These are phyloP conservation scores for Himalopsyche phryganea DNA, from an alignment of 1,140 invertebrate genomes.

Conservation along the genomic window DNA sequence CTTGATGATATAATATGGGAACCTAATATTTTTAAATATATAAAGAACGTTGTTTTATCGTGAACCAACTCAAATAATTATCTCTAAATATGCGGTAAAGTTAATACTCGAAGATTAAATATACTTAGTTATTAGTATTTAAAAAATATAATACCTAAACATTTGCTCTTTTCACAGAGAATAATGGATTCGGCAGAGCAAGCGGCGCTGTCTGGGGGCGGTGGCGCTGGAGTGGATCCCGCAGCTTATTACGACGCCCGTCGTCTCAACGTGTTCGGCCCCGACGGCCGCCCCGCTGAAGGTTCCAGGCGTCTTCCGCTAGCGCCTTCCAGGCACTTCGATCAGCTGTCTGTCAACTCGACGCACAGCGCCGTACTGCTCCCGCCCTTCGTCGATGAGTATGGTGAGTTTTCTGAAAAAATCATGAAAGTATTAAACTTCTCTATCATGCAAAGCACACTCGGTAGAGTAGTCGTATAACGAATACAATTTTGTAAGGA, in stretches of 20 bases:
- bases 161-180: slow-evolving; percentile 55
- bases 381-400: slow-evolving; percentile 78
- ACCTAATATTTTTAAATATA: no score
- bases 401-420: slow-evolving; percentile 52
- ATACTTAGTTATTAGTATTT: no score
- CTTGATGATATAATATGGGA: no score
- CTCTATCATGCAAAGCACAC: no score
- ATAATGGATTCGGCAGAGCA: slow-evolving; percentile 86
- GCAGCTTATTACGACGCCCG: slow-evolving; percentile 67
- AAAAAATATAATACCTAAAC: no score
- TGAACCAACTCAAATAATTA: no score
- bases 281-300: slow-evolving; percentile 64
- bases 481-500: no score
- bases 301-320: slow-evolving; percentile 65
- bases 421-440: no score
- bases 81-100: no score
- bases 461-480: no score
- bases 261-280: slow-evolving; percentile 66
- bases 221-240: slow-evolving; percentile 47
- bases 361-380: slow-evolving; percentile 85
- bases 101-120: no score
- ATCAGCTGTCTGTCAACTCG: slow-evolving; percentile 79
- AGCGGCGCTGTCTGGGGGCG: slow-evolving; percentile 66
- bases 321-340: slow-evolving; percentile 71
- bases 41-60: no score